Evolutionary conservation across 2,797 vertebrate genomes (phyloP).

Genomic region (Hoplostethus mediterraneus): DNA sequence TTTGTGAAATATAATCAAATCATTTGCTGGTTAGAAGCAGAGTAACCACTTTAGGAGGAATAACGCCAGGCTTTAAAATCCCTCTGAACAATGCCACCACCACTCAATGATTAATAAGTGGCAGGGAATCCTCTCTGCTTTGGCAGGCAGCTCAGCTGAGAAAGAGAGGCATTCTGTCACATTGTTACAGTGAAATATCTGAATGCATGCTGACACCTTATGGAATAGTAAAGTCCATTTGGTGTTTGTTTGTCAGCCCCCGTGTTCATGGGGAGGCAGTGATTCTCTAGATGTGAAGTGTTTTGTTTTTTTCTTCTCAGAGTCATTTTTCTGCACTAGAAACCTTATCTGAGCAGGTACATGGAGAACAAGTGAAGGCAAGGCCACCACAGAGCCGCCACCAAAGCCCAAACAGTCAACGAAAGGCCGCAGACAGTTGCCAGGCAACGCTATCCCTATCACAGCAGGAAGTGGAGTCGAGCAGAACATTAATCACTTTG

Average conservation of each 20-base stretch:
- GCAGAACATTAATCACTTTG: slow-evolving; percentile 81
- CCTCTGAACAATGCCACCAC: slow-evolving; percentile 13
- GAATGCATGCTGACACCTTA: slow-evolving; percentile 29
- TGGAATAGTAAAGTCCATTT: slow-evolving; percentile 2
- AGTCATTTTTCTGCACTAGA: slow-evolving; percentile 16
- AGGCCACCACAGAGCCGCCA: slow-evolving; percentile 71
- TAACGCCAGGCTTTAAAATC: neutral
- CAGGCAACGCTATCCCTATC: slow-evolving; percentile 83
- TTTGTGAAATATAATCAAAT: slow-evolving; percentile 35
- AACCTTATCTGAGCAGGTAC: slow-evolving; percentile 62
- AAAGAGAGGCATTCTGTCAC: slow-evolving; percentile 25
- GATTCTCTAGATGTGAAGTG: slow-evolving; percentile 4
- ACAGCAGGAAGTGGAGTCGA: slow-evolving; percentile 78
- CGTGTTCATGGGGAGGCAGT: neutral
- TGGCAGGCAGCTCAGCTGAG: slow-evolving; percentile 4
- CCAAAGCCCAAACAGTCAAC: slow-evolving; percentile 71
- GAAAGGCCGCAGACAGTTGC: slow-evolving; percentile 82
- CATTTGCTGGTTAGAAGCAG: slow-evolving; percentile 31
- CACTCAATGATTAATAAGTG: slow-evolving; percentile 39
- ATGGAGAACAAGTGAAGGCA: slow-evolving; percentile 59
- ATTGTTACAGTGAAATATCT: slow-evolving; percentile 40
- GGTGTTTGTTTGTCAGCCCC: neutral
- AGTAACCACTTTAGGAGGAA: slow-evolving; percentile 2
- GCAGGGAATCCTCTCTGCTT: neutral
- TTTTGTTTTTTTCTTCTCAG: slow-evolving; percentile 6